Evolutionary conservation across 2,888 invertebrate genomes (phyloP).

Genomic region (Eilema depressum): DNA sequence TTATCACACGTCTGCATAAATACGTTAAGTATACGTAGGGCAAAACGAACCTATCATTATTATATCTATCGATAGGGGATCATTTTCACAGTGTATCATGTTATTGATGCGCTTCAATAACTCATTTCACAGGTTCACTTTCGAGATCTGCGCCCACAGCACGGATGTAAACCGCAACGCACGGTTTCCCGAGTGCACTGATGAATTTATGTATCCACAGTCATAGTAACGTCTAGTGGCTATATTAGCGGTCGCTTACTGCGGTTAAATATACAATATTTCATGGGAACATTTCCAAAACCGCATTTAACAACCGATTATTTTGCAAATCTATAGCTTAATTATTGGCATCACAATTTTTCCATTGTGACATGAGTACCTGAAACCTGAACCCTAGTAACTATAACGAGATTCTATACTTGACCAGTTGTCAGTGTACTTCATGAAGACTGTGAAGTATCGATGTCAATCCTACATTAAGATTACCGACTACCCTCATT

Average conservation of each 20-base stretch:
- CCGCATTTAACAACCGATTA: conserved; percentile 36
- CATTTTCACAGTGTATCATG: conserved; percentile 72
- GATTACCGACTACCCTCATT: neutral
- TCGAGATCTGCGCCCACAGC: conserved; percentile 74
- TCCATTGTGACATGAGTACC: conserved; percentile 12
- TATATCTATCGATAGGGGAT: conserved; percentile 61
- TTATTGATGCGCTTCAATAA: conserved; percentile 80
- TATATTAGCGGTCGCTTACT: conserved; percentile 37
- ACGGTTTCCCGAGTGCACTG: conserved; percentile 63
- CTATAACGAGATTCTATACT: neutral
- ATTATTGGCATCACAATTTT: neutral
- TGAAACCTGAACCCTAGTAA: neutral
- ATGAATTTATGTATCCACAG: conserved; percentile 61
- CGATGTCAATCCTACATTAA: conserved; percentile 49
- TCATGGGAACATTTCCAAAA: conserved; percentile 49
- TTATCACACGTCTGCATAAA: neutral
- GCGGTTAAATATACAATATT: conserved; percentile 41
- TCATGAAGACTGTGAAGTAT: conserved; percentile 45
- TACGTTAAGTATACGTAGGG: neutral
- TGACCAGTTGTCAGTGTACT: conserved; percentile 3
- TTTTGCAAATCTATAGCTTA: neutral
- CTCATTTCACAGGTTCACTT: conserved; percentile 84
- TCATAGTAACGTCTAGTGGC: conserved; percentile 34
- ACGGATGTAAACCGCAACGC: conserved; percentile 76
- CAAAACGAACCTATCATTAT: conserved; percentile 38